phyloP scores from a whole-genome alignment of 1,140 invertebrate species.

The Sycobia sp. region DNA sequence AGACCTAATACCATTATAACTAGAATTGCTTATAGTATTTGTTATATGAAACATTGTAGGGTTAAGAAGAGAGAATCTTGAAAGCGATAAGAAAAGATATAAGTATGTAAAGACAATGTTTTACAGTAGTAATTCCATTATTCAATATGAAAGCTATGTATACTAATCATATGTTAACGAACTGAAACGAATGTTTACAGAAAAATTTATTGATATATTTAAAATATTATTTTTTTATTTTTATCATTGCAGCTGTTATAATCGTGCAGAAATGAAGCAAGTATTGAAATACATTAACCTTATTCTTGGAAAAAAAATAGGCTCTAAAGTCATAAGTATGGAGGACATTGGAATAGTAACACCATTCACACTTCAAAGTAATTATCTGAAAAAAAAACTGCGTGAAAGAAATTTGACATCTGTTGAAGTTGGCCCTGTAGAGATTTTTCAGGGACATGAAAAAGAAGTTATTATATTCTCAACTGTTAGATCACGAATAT shows the following conservation, averaged over 20 bases:
- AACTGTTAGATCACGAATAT: conserved; percentile 70
- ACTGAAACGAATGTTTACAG: too few relatives aligned
- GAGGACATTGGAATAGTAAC: conserved; percentile 83
- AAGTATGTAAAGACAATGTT: too few relatives aligned
- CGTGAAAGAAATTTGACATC: conserved; percentile 40
- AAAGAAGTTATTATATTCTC: conserved; percentile 79
- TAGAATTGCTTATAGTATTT: too few relatives aligned
- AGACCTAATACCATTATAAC: too few relatives aligned
- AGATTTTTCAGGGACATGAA: conserved; percentile 87
- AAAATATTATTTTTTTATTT: conserved; percentile 4
- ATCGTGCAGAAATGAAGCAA: conserved; percentile 70
- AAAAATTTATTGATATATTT: too few relatives aligned
- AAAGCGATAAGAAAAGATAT: too few relatives aligned
- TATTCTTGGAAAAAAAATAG: conserved; percentile 43
- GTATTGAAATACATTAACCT: conserved; percentile 64
- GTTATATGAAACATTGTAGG: too few relatives aligned
- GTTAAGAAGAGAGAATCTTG: too few relatives aligned
- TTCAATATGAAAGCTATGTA: too few relatives aligned
- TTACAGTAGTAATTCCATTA: too few relatives aligned
- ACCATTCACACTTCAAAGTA: conserved; percentile 77
- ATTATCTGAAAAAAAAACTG: conserved; percentile 61
- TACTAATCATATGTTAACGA: too few relatives aligned
- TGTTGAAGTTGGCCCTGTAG: conserved; percentile 76
- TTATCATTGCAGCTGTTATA: conserved; percentile 69
- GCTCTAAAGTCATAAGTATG: conserved; percentile 57